A percentile compares a stretch with the other conserved stretches of the same genome.
phyloP scores from a whole-genome alignment of 2,888 invertebrate genomes.

The Myopa tessellatipennis region DNA sequence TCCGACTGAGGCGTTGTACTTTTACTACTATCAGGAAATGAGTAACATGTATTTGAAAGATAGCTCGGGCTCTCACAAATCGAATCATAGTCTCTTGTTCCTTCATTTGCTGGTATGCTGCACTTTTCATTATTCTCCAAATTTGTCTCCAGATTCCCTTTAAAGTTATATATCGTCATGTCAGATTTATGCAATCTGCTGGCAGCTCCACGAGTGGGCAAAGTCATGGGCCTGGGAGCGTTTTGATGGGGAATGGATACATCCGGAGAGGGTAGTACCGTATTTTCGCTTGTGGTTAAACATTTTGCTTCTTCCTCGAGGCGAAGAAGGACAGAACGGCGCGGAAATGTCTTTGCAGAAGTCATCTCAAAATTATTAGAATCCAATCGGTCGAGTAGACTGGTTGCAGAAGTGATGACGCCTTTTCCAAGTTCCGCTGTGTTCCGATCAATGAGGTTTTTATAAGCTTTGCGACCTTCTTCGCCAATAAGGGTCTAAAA shows the following conservation, averaged over 20 bases:
- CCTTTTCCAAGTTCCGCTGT: slow-evolving; percentile 58
- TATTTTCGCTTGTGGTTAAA: slow-evolving; percentile 5
- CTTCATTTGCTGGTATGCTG: slow-evolving; percentile 47
- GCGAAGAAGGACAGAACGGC: slow-evolving; percentile 55
- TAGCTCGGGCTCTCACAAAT: slow-evolving; percentile 68
- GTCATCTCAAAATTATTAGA: slow-evolving; percentile 63
- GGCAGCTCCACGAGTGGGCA: slow-evolving; percentile 64
- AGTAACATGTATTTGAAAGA: slow-evolving; percentile 62
- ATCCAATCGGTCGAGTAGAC: slow-evolving; percentile 60
- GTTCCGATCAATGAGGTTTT: slow-evolving; percentile 87
- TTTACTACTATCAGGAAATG: slow-evolving; percentile 57
- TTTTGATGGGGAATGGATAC: slow-evolving; percentile 56
- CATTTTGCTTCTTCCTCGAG: slow-evolving; percentile 47
- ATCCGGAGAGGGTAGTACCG: slow-evolving; percentile 41
- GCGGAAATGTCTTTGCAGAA: slow-evolving; percentile 62
- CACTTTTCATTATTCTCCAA: slow-evolving; percentile 49
- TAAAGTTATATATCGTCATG: slow-evolving; percentile 2
- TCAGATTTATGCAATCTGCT: slow-evolving; percentile 59
- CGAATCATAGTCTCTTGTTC: slow-evolving; percentile 49
- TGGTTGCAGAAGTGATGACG: slow-evolving; percentile 57
- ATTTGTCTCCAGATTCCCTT: slow-evolving; percentile 25
- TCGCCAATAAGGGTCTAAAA: slow-evolving; percentile 84
- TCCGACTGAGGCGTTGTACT: background rate
- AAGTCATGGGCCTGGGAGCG: slow-evolving; percentile 65
- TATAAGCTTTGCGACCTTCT: slow-evolving; percentile 93